A percentile compares a stretch with the other conserved stretches of the same genome.
phyloP scores from a whole-genome alignment of 1,140 invertebrate species.

The Uloborus diversus region DNA sequence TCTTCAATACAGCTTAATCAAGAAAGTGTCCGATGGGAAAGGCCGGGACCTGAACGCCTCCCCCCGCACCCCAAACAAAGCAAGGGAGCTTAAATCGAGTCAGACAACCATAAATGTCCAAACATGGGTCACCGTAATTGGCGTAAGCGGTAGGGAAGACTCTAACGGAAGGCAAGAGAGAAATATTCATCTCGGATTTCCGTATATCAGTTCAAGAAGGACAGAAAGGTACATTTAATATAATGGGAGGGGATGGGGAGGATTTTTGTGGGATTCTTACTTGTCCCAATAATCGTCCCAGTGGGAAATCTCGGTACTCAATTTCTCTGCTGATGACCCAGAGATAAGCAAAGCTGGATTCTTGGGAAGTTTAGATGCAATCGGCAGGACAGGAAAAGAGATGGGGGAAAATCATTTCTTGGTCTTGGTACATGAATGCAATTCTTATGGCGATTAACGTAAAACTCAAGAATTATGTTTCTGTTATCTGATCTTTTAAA shows the following conservation, averaged over 20 bases:
- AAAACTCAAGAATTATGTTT: too few species aligned
- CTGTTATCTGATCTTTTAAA: too few species aligned
- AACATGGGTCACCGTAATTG: slow-evolving; percentile 13
- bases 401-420: too few species aligned
- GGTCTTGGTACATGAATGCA: too few species aligned
- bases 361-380: background rate
- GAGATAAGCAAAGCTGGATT: slow-evolving; percentile 23
- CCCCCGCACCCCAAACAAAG: background rate
- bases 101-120: slow-evolving; percentile 2
- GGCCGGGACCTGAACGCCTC: background rate
- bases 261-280: background rate
- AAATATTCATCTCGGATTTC: slow-evolving; percentile 21
- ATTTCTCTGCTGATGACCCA: slow-evolving; percentile 28
- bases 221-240: background rate
- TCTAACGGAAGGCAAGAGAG: background rate
- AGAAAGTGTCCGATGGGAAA: background rate
- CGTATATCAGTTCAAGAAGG: slow-evolving; percentile 2
- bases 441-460: too few species aligned
- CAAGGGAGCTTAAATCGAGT: slow-evolving; percentile 17
- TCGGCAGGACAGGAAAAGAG: too few species aligned
- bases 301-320: background rate
- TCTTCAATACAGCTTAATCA: too few species aligned
- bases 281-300: slow-evolving; percentile 25
- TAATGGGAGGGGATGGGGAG: slow-evolving; percentile 34
- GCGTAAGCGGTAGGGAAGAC: slow-evolving; percentile 6